A percentile compares a stretch with the other conserved stretches of the same genome.
These are phyloP conservation scores for Nanorana parkeri DNA, from an alignment of 2,113 vertebrate species.

Conservation along the genomic window DNA sequence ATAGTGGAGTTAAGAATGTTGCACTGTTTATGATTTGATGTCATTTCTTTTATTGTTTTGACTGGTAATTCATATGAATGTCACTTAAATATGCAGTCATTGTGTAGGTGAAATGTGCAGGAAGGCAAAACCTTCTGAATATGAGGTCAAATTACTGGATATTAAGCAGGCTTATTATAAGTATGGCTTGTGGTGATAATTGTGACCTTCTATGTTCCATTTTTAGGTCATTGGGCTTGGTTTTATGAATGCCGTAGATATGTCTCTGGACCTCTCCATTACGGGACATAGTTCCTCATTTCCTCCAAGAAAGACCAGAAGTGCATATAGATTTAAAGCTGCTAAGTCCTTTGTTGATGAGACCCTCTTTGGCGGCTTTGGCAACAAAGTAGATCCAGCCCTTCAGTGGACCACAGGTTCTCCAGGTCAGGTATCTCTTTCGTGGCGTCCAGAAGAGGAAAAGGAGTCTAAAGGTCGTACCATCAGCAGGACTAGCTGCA, in stretches of 20 bases:
- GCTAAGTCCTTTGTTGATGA: slow-evolving; percentile 72
- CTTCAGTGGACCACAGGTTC: slow-evolving; percentile 68
- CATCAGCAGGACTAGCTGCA: slow-evolving; percentile 9
- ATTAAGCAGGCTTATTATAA: too few species aligned
- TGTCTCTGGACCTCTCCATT: slow-evolving; percentile 17
- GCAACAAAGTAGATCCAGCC: slow-evolving; percentile 59
- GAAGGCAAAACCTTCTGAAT: too few species aligned
- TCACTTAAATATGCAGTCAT: too few species aligned
- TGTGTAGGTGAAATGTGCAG: too few species aligned
- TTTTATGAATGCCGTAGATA: slow-evolving; percentile 3
- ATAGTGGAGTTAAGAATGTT: too few species aligned
- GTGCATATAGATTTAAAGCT: slow-evolving; percentile 58
- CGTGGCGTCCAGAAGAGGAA: slow-evolving; percentile 1
- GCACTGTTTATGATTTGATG: too few species aligned
- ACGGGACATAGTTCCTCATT: slow-evolving; percentile 53
- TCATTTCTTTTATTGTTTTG: too few species aligned
- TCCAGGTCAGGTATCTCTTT: slow-evolving; percentile 2
- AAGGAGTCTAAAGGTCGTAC: slow-evolving; percentile 4
- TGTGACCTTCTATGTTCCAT: not conserved
- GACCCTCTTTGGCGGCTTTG: slow-evolving; percentile 69
- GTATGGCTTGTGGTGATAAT: not conserved
- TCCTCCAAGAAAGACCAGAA: slow-evolving; percentile 27
- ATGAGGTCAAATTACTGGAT: too few species aligned
- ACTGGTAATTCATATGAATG: too few species aligned
- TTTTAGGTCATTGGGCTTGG: not conserved